Evolutionary conservation across 1,140 invertebrate genomes (phyloP), one percentile per base, ranked within the genome.

Genomic region (Drosophila equinoxialis): DNA sequence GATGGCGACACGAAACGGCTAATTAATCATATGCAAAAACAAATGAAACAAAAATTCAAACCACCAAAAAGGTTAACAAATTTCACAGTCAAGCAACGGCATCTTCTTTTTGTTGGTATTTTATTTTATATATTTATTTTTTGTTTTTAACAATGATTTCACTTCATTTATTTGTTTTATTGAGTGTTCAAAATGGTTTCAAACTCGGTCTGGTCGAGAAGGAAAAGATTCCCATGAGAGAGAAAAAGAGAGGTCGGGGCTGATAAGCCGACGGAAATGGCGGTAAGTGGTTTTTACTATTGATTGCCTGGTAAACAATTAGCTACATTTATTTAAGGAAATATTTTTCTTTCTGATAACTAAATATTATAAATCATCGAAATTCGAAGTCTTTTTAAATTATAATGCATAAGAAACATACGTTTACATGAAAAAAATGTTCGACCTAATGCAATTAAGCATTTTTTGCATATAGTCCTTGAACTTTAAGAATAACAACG

Each of bases 11-110:
- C 51, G 72, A 77, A 83, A 39, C 73, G 75, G 76, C 72, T 86
- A 86, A 86, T 86, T 86, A 86, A 86, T 86, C 82, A 86, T 89
- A 86, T 86, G 76, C 82, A 86, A 79, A 48, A 66, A 11, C 11
- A 57, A 71, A 37, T 39, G 37, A 17, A 51, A 51, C 3, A 20
- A 51, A 51, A 51, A 51, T 23, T 51, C 17, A 20, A 51, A 2
- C 45, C 0, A 65, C 70, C 67, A 82, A 71, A 68, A 51, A 51
- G 45, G 45, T 51, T 51, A 51, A 23, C 45, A 51, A 51, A 51
- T 51, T 51, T 51, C 45, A 51, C 45, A 51, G 45, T 2, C 45
- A 51, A 51, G 1, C 45, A 51, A 23, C 45, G 45, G 45, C 45
- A 51, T 51, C 17, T 77, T 68, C 65, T 79, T 48, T 67, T 48